Evolutionary conservation across 2,888 invertebrate genomes (phyloP).

Genomic region (Pandemis heparana): DNA sequence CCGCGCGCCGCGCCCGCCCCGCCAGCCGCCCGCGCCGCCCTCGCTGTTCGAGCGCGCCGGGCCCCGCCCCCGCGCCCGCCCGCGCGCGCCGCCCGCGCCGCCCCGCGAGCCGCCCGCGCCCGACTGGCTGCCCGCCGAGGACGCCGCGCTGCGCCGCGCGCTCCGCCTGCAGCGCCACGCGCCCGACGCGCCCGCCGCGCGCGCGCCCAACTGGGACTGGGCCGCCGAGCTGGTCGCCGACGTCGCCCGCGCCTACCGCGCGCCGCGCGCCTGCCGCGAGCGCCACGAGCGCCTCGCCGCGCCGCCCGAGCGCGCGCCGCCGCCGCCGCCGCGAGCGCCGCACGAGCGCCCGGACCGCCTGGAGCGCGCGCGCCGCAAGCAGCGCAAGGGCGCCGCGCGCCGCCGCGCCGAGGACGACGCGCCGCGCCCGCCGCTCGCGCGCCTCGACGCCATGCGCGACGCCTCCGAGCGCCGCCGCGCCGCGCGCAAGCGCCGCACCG

Average conservation of each 20-base stretch:
- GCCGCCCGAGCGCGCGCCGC: slow-evolving; percentile 90
- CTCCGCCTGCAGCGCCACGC: slow-evolving; percentile 88
- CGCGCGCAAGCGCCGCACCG: slow-evolving; percentile 91
- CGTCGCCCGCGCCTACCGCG: slow-evolving; percentile 93
- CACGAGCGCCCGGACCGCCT: slow-evolving; percentile 96
- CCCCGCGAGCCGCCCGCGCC: slow-evolving; percentile 92
- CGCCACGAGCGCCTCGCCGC: slow-evolving; percentile 95
- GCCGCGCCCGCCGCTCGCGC: slow-evolving; percentile 80
- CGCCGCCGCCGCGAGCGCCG: slow-evolving; percentile 91
- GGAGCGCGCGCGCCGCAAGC: slow-evolving; percentile 95
- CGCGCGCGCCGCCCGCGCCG: slow-evolving; percentile 86
- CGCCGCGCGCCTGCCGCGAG: slow-evolving; percentile 95
- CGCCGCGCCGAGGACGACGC: slow-evolving; percentile 88
- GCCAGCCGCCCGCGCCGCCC: slow-evolving; percentile 91
- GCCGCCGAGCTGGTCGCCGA: slow-evolving; percentile 96
- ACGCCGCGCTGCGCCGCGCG: slow-evolving; percentile 94
- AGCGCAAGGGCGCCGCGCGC: slow-evolving; percentile 91
- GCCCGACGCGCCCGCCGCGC: slow-evolving; percentile 91
- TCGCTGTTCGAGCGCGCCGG: slow-evolving; percentile 89
- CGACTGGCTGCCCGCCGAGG: slow-evolving; percentile 97
- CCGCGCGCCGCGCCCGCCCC: slow-evolving; percentile 89
- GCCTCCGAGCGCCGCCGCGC: slow-evolving; percentile 91
- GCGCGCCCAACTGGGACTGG: slow-evolving; percentile 98
- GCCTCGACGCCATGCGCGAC: slow-evolving; percentile 90
- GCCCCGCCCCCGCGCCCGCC: slow-evolving; percentile 88